phyloP scores from a whole-genome alignment of 1,140 invertebrate species.

The Linepithema humile region DNA sequence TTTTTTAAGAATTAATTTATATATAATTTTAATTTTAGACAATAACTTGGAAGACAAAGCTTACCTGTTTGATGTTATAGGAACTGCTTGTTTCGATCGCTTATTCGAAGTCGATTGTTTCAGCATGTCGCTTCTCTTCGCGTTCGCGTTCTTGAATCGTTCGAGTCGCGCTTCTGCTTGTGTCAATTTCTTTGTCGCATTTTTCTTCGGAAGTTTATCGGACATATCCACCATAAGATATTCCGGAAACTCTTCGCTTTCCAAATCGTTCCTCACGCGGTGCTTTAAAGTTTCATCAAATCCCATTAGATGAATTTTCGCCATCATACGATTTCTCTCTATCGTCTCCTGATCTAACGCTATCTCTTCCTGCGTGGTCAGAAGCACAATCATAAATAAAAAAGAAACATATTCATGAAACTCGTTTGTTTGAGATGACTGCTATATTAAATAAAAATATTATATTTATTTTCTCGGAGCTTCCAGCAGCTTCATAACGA shows the following conservation, averaged over 20 bases:
- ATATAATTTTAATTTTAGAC: not conserved
- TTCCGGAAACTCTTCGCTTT: slow-evolving; percentile 74
- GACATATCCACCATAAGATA: slow-evolving; percentile 69
- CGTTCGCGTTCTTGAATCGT: slow-evolving; percentile 75
- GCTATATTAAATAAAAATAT: not conserved
- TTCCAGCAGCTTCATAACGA: too few species aligned
- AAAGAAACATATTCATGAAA: not conserved
- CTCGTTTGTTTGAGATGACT: not conserved
- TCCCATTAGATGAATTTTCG: slow-evolving; percentile 75
- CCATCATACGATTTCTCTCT: slow-evolving; percentile 74
- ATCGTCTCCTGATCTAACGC: slow-evolving; percentile 70
- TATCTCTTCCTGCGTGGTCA: slow-evolving; percentile 55
- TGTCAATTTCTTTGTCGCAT: slow-evolving; percentile 72
- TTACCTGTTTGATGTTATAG: slow-evolving; percentile 64
- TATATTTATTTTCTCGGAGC: too few species aligned
- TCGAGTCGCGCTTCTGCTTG: slow-evolving; percentile 76
- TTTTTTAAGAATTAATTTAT: not conserved
- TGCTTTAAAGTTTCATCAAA: slow-evolving; percentile 74
- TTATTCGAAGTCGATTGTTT: slow-evolving; percentile 69
- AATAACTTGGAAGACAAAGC: not conserved
- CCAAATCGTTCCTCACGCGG: slow-evolving; percentile 72
- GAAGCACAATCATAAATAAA: not conserved
- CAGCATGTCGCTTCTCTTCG: slow-evolving; percentile 67
- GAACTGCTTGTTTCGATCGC: slow-evolving; percentile 62
- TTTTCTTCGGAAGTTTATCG: slow-evolving; percentile 73